phyloP scores from a whole-genome alignment of 1,140 invertebrate genomes.

The Halictus rubicundus region DNA sequence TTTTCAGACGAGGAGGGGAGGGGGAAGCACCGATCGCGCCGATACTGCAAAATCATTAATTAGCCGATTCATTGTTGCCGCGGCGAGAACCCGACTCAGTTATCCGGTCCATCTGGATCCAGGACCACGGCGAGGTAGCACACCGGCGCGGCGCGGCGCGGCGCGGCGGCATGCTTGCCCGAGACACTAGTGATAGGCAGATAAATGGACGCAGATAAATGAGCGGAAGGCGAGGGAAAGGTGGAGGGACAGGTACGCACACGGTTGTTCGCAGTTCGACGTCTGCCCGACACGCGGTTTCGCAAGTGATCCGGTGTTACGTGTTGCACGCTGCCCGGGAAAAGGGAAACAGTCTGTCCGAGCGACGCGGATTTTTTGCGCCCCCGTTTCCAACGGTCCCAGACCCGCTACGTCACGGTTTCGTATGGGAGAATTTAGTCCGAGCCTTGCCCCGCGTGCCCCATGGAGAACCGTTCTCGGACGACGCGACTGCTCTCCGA shows the following conservation, averaged over 20 bases:
- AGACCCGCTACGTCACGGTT: neutral
- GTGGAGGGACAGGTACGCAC: slow-evolving; percentile 37
- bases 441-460: too few relatives aligned
- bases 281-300: slow-evolving; percentile 49
- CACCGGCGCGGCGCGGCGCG: neutral
- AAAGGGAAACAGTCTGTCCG: slow-evolving; percentile 31
- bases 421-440: neutral
- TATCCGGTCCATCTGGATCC: slow-evolving; percentile 32
- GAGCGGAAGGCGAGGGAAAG: slow-evolving; percentile 61
- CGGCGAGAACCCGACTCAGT: slow-evolving; percentile 45
- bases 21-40: neutral
- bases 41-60: slow-evolving; percentile 41
- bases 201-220: slow-evolving; percentile 67
- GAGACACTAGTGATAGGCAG: slow-evolving; percentile 54
- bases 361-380: neutral
- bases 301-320: slow-evolving; percentile 54
- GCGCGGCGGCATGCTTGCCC: slow-evolving; percentile 25
- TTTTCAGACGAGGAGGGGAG: neutral
- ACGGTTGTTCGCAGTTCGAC: slow-evolving; percentile 49
- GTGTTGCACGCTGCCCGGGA: slow-evolving; percentile 34
- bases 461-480: too few relatives aligned
- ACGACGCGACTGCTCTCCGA: too few relatives aligned
- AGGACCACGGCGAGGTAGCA: slow-evolving; percentile 36
- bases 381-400: neutral
- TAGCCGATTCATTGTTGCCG: slow-evolving; percentile 54